These are phyloP conservation scores for Theretra japonica DNA, from an alignment of 2,888 invertebrate genomes.

Conservation along the genomic window DNA sequence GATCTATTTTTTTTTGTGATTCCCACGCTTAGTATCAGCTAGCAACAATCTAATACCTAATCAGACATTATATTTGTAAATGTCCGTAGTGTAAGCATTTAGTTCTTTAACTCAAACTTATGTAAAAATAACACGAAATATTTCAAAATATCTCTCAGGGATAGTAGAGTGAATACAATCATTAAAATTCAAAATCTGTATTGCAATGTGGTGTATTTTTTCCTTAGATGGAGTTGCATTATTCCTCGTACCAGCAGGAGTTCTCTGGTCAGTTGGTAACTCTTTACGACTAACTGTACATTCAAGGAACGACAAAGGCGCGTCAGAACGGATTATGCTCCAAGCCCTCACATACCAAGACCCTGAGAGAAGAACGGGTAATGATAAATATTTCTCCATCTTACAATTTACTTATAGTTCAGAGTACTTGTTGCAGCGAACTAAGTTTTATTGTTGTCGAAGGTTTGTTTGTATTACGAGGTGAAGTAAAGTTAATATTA, in stretches of 20 bases:
- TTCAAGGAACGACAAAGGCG: slow-evolving; percentile 93
- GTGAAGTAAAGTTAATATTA: neutral
- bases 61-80: no score
- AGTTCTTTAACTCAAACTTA: no score
- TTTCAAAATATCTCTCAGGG: no score
- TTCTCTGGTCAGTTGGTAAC: slow-evolving; percentile 83
- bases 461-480: neutral
- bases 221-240: slow-evolving; percentile 72
- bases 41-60: no score
- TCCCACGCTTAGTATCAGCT: no score
- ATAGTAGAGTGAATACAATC: no score
- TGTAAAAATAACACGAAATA: no score
- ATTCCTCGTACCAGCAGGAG: slow-evolving; percentile 84
- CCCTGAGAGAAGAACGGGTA: slow-evolving; percentile 93
- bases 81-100: no score
- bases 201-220: neutral
- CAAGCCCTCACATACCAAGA: slow-evolving; percentile 94
- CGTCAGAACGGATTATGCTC: slow-evolving; percentile 90
- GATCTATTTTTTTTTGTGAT: no score
- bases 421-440: neutral
- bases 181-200: neutral
- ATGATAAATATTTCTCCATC: neutral
- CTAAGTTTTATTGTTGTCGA: neutral
- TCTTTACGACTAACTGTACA: slow-evolving; percentile 71
- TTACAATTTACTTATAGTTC: neutral